Percentiles rank a stretch among this genome's conserved stretches.
Conservation (phyloP, 2,113 vertebrate genomes). For the Larimichthys crocea region DNA sequence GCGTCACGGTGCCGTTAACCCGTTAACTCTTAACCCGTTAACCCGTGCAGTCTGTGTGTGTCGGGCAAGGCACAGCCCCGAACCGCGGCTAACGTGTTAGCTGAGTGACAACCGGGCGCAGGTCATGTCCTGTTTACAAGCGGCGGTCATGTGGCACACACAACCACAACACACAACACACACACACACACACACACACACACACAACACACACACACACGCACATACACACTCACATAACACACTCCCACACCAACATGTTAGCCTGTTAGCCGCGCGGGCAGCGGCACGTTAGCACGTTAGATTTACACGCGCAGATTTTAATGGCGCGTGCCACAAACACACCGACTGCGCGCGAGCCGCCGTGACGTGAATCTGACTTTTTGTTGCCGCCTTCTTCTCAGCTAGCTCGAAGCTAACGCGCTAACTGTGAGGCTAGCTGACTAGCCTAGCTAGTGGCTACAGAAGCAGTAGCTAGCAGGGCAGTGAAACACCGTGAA, state of each 20-base stretch:
- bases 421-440: constrained; percentile 29
- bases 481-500: constrained; percentile 52
- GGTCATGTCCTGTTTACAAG: constrained; percentile 49
- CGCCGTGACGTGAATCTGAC: background rate
- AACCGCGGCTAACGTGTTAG: background rate
- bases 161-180: too few species aligned
- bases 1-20: constrained; percentile 20
- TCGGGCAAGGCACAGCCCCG: background rate
- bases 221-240: constrained; percentile 28
- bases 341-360: too few species aligned
- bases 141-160: constrained; percentile 62
- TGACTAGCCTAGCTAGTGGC: constrained; percentile 49
- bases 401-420: constrained; percentile 15
- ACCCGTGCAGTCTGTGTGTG: too few species aligned
- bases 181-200: too few species aligned
- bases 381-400: background rate
- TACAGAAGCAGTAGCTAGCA: constrained; percentile 58
- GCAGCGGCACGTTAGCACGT: background rate
- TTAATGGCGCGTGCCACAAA: too few species aligned
- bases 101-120: background rate
- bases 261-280: background rate
- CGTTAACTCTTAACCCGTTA: too few species aligned
- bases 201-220: background rate
- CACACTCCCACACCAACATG: too few species aligned
- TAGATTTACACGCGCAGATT: background rate